Evolutionary conservation across 2,113 vertebrate species (phyloP), one percentile per base, ranked within the genome.

Genomic region (Cynocephalus volans): DNA sequence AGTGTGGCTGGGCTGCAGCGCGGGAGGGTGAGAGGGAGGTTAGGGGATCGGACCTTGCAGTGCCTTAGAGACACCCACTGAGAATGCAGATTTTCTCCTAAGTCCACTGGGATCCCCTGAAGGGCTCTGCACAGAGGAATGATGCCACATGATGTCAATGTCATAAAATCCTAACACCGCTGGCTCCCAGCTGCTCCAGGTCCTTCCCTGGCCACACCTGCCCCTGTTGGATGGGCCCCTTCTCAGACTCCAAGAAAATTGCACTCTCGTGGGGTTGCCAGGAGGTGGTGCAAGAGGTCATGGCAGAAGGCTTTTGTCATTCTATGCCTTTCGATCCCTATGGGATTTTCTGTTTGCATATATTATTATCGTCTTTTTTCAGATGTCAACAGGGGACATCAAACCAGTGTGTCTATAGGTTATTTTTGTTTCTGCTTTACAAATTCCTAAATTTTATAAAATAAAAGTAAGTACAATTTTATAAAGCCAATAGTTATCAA

Each of bases 401-500:
- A 28, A 85, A 88, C 60, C 79, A 91, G 77, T 92, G 67, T 73
- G 67, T 93, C 93, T 67, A 67, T 18, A 72, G 41, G 73, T 80
- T 82, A 69, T 93, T 96, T 82, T 75, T 41, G 36, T 90, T 93
- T 95, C 92, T 86, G 75, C 79, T 91, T 73, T 45, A 77, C 62
- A 93, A 54, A 73, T 76, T 81, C 48, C 83, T 81, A 82, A 45
- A 88, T 97, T 95, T 83, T 95, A 95, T 75, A 50, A 93, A 95
- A 97, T 85, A 93, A 86, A 93, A 93, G 82, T 92, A 93, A 87
- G 95, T 62, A 36, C 52, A 79, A 67, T 92, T 89, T 76, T 67
- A 82, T 72, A 85, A 84, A 92, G 90, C 88, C 88, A 73, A 64
- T 89, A 89, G 89, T 96, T 86, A 93, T 96, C 90, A 86, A 92